phyloP scores from a whole-genome alignment of 2,113 vertebrate genomes.

The Gadus chalcogrammus region DNA sequence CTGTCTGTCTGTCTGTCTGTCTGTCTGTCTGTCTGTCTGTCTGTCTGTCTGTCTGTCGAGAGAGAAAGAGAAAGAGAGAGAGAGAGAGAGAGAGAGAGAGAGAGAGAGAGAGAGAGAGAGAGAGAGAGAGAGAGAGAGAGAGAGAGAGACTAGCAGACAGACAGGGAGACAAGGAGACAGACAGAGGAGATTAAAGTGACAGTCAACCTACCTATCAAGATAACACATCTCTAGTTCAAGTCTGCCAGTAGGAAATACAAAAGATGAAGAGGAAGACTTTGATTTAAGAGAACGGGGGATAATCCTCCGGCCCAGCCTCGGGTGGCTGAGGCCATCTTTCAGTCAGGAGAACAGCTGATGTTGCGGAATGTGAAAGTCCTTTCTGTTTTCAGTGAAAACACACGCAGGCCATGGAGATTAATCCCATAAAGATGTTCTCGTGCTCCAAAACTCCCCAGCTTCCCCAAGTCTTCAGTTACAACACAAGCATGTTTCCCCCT shows the following conservation, averaged over 20 bases:
- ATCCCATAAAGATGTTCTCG: slow-evolving; percentile 46
- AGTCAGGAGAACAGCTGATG: slow-evolving; percentile 51
- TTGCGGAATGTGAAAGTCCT: slow-evolving; percentile 53
- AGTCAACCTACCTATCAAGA: too few species aligned
- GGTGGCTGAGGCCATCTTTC: slow-evolving; percentile 37
- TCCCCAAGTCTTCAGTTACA: slow-evolving; percentile 56
- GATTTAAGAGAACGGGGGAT: neutral
- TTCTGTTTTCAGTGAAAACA: slow-evolving; percentile 66
- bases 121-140: too few species aligned
- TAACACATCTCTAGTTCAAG: too few species aligned
- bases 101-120: too few species aligned
- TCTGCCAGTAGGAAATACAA: neutral
- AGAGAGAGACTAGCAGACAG: neutral
- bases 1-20: too few species aligned
- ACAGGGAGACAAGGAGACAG: neutral
- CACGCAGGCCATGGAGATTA: slow-evolving; percentile 40
- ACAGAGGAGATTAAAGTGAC: too few species aligned
- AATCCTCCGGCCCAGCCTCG: slow-evolving; percentile 43
- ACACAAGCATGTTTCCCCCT: slow-evolving; percentile 45
- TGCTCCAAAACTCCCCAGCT: slow-evolving; percentile 46
- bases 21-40: too few species aligned
- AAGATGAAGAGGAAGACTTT: neutral
- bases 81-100: too few species aligned
- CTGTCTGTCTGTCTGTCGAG: too few species aligned
- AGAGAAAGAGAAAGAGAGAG: too few species aligned